These are phyloP conservation scores for Phortica magna DNA, from an alignment of 2,888 invertebrate genomes.

Conservation along the genomic window DNA sequence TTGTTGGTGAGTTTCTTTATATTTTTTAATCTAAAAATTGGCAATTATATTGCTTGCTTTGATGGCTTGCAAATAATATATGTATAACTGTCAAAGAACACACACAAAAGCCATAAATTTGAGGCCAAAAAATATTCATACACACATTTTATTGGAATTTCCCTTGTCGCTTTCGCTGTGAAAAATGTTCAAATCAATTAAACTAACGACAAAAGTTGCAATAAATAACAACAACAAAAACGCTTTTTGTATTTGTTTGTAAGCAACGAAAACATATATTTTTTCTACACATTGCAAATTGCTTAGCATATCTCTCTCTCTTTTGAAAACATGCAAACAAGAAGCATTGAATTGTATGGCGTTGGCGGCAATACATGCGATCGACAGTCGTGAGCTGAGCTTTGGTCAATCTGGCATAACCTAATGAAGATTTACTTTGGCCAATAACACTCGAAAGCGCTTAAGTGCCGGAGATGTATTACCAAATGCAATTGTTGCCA, in stretches of 20 bases:
- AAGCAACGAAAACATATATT: constrained; percentile 14
- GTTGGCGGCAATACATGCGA: neutral
- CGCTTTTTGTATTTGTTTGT: constrained; percentile 24
- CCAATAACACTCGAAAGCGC: constrained; percentile 63
- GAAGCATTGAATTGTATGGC: neutral
- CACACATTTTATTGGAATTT: constrained; percentile 37
- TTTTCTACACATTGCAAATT: constrained; percentile 44
- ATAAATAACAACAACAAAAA: constrained; percentile 57
- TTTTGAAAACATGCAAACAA: neutral
- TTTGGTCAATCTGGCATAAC: constrained; percentile 71
- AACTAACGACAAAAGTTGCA: constrained; percentile 68
- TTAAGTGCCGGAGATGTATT: constrained; percentile 35
- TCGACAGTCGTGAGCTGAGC: neutral
- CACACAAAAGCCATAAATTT: neutral
- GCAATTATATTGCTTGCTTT: no score
- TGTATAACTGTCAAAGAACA: no score
- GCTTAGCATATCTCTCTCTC: constrained; percentile 11
- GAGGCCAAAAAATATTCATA: neutral
- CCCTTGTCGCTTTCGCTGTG: constrained; percentile 41
- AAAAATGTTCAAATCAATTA: constrained; percentile 70
- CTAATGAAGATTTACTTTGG: constrained; percentile 76
- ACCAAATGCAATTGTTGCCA: constrained; percentile 7
- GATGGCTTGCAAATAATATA: no score
- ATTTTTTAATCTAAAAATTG: no score
- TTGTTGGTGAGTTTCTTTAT: no score